Evolutionary conservation across 2,113 vertebrate genomes (phyloP).

Genomic region (Phylloscopus trochilus): DNA sequence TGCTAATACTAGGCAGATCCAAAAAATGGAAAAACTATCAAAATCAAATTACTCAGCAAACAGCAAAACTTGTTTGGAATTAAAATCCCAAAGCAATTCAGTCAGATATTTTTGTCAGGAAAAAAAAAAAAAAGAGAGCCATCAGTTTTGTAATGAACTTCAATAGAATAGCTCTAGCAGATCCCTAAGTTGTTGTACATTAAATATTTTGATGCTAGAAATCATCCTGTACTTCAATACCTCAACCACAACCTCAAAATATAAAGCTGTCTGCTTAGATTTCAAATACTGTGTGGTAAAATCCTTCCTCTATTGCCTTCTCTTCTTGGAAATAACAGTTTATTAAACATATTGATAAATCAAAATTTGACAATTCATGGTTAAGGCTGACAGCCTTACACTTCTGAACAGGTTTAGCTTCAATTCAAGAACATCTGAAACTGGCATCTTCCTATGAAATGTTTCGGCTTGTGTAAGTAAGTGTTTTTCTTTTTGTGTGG

Average conservation of each 20-base stretch:
- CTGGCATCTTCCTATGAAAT: not conserved
- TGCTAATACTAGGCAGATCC: not conserved
- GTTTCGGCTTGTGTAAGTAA: accelerated
- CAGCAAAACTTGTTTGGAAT: not conserved
- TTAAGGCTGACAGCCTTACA: not conserved
- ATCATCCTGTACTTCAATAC: not conserved
- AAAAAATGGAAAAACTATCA: not conserved
- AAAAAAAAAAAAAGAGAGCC: not conserved
- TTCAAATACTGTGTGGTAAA: not conserved
- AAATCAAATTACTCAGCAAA: not conserved
- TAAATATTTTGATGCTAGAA: not conserved
- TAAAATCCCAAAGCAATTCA: not conserved
- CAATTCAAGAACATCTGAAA: not conserved
- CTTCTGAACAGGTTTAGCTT: not conserved
- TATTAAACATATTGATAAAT: not conserved
- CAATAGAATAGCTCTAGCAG: not conserved
- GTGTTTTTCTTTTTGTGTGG: not conserved
- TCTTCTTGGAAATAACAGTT: not conserved
- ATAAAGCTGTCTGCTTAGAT: not conserved
- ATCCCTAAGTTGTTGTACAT: not conserved
- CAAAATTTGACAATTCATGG: not conserved
- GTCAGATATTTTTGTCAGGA: not conserved
- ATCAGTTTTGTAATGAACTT: not conserved
- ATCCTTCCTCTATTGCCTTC: not conserved
- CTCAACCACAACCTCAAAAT: not conserved